These are phyloP conservation scores for Ochotona princeps DNA, from an alignment of 2,113 vertebrate species.

Conservation along the genomic window DNA sequence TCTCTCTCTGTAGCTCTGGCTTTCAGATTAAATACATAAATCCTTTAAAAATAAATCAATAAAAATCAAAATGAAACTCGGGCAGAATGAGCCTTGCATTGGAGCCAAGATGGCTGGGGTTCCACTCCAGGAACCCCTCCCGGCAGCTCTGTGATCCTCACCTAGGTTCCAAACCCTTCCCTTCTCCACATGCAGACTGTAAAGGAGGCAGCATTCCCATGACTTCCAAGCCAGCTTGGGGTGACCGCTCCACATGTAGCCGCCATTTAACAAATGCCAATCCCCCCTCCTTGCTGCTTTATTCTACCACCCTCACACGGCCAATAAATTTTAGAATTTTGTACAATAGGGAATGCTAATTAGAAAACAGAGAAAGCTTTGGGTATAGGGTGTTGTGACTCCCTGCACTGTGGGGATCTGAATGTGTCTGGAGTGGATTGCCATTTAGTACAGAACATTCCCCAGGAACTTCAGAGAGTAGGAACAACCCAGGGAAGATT, in stretches of 20 bases:
- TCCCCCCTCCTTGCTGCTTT: neutral
- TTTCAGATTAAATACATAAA: too few relatives aligned
- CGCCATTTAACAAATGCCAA: neutral
- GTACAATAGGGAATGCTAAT: neutral
- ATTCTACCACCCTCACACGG: too few relatives aligned
- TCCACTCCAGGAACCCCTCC: neutral
- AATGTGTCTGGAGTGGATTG: neutral
- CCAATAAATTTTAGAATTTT: neutral
- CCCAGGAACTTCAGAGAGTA: neutral
- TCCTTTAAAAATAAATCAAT: too few relatives aligned
- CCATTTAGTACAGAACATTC: conserved; percentile 22
- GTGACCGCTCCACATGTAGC: neutral
- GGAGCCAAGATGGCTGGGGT: neutral
- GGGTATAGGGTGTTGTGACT: neutral
- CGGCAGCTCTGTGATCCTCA: accelerated
- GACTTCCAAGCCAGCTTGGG: accelerated
- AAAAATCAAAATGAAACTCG: neutral
- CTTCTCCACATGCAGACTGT: accelerated
- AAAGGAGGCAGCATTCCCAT: accelerated
- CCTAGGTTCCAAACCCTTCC: accelerated
- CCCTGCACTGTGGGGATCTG: accelerated
- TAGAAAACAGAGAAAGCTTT: neutral
- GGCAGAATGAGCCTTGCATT: neutral
- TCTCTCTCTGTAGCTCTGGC: too few relatives aligned
- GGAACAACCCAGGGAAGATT: neutral